phyloP scores from a whole-genome alignment of 1,140 invertebrate species.

The Camponotus vicinus region DNA sequence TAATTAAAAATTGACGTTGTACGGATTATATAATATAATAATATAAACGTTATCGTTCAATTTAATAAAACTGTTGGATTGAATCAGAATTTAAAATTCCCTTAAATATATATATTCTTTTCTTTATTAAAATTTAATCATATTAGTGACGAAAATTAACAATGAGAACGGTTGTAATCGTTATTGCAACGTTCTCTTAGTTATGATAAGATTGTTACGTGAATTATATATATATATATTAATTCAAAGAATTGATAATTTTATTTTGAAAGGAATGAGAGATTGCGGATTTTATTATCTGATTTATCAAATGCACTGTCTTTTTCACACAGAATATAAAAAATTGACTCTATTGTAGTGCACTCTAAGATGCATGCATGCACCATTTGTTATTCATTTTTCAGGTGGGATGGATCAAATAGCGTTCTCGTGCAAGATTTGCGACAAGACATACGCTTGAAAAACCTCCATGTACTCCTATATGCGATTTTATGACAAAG shows the following conservation, averaged over 20 bases:
- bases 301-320: neutral
- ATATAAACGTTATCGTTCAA: too few species aligned
- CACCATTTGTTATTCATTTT: conserved; percentile 65
- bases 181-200: neutral
- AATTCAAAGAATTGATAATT: neutral
- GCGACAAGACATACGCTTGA: conserved; percentile 74
- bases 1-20: neutral
- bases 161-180: neutral
- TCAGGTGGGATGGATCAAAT: conserved; percentile 38
- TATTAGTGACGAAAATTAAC: neutral
- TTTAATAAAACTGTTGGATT: too few species aligned
- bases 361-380: conserved; percentile 26
- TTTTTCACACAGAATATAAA: neutral
- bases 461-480: conserved; percentile 78
- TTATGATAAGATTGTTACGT: neutral
- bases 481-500: conserved; percentile 75
- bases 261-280: neutral
- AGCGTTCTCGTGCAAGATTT: conserved; percentile 72
- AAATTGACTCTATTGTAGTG: neutral
- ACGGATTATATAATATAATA: too few species aligned
- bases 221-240: neutral
- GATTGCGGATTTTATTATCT: neutral
- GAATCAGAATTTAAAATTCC: too few species aligned
- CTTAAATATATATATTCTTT: neutral
- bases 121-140: neutral